A percentile compares a stretch with the other conserved stretches of the same genome.
Conservation (phyloP, 2,888 invertebrate species). For the Eristalis intricaria region DNA sequence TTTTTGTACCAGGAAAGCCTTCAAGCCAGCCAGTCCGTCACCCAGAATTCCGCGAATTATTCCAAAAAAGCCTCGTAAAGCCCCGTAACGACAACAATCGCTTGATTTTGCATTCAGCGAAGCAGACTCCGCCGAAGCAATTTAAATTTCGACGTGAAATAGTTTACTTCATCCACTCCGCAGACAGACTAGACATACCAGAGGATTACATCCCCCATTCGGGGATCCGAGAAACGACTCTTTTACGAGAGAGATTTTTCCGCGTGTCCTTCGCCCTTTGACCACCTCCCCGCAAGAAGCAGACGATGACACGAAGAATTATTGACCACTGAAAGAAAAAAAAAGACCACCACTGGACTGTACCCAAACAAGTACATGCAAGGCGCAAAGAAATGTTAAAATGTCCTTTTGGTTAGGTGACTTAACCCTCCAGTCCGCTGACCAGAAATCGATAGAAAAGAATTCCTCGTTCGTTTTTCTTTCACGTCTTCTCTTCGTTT, state of each 20-base stretch:
- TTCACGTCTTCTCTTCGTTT: neutral
- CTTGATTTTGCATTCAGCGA: neutral
- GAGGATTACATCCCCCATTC: neutral
- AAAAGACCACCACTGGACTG: slow-evolving; percentile 18
- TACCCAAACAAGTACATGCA: neutral
- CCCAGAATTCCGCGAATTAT: too few species aligned
- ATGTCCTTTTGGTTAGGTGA: slow-evolving; percentile 32
- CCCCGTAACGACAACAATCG: neutral
- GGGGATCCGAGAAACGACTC: neutral
- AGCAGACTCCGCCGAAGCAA: neutral
- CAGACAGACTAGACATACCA: neutral
- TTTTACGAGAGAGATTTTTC: neutral
- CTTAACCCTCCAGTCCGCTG: slow-evolving; percentile 24
- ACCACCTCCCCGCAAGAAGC: slow-evolving; percentile 1
- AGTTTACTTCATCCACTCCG: neutral
- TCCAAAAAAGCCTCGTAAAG: neutral
- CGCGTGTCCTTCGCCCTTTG: neutral
- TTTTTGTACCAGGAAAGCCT: too few species aligned
- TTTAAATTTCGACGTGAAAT: neutral
- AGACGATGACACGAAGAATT: slow-evolving; percentile 67
- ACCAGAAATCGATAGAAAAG: slow-evolving; percentile 52
- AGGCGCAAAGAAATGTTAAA: slow-evolving; percentile 15
- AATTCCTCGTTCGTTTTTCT: slow-evolving; percentile 1
- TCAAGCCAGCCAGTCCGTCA: too few species aligned
- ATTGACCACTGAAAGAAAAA: slow-evolving; percentile 46